phyloP scores from a whole-genome alignment of 2,113 vertebrate genomes.

The Xyrauchen texanus region DNA sequence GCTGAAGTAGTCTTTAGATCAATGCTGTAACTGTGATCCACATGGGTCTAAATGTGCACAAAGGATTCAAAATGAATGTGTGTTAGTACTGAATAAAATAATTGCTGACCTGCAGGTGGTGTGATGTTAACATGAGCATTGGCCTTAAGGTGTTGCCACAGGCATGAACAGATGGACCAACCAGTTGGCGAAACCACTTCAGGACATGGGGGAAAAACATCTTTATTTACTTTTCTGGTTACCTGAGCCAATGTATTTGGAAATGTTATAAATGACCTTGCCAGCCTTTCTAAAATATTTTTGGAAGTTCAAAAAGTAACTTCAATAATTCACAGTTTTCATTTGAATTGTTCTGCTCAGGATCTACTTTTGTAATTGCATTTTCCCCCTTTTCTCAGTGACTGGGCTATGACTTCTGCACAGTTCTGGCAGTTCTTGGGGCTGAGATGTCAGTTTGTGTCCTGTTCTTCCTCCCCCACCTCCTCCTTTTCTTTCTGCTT shows the following conservation, averaged over 20 bases:
- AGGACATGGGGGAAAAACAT: background rate
- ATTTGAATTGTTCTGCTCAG: background rate
- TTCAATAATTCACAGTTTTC: background rate
- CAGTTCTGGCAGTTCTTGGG: background rate
- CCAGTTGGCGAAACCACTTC: background rate
- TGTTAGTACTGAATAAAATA: background rate
- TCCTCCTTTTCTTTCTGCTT: background rate
- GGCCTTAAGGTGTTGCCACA: conserved; percentile 29
- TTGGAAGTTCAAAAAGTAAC: background rate
- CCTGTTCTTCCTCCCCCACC: background rate
- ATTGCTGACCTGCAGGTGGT: background rate
- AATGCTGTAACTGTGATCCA: no score
- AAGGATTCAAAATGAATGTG: background rate
- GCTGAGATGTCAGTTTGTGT: conserved; percentile 27
- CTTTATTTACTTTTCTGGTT: background rate
- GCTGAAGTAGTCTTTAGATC: no score
- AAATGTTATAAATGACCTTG: background rate
- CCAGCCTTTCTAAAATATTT: background rate
- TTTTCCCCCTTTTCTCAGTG: conserved; percentile 17
- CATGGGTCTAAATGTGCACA: background rate
- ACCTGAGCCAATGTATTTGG: background rate
- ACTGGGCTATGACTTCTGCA: conserved; percentile 12
- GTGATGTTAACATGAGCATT: conserved; percentile 20
- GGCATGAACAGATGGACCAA: conserved; percentile 23
- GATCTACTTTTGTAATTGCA: background rate